Conservation (phyloP, 2,113 vertebrate genomes). For the Carlito syrichta region DNA sequence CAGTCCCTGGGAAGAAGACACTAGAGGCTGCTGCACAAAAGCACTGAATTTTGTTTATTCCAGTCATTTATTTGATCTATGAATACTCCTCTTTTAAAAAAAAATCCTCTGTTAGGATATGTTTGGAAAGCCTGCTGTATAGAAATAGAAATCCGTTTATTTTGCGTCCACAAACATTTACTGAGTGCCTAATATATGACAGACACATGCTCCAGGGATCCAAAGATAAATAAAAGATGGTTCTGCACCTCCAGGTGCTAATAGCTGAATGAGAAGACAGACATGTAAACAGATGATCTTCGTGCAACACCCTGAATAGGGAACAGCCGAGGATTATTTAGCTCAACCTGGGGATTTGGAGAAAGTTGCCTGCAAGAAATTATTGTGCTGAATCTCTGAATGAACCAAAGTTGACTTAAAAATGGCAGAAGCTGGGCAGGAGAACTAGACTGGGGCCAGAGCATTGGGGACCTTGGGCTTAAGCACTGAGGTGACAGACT, state of each 20-base stretch:
- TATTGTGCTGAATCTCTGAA: neutral
- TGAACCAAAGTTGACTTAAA: neutral
- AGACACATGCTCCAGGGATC: neutral
- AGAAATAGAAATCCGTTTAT: neutral
- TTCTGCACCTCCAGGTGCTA: neutral
- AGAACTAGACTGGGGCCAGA: neutral
- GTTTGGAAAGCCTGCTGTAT: neutral
- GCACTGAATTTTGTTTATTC: neutral
- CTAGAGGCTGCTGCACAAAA: neutral
- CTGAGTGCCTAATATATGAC: neutral
- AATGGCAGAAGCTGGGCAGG: neutral
- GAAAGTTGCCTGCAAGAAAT: neutral
- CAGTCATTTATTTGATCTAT: neutral
- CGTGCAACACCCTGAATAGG: neutral
- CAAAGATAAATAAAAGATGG: neutral
- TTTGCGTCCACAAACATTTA: neutral
- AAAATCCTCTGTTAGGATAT: neutral
- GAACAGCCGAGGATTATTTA: too few species aligned
- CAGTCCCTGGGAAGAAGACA: neutral
- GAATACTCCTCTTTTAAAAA: neutral
- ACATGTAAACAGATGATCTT: neutral
- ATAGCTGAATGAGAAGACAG: neutral
- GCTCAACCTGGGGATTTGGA: neutral
- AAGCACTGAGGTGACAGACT: neutral
- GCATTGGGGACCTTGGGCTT: neutral